These are phyloP conservation scores for Zaprionus ornatus DNA, from an alignment of 1,140 invertebrate genomes.

Conservation along the genomic window DNA sequence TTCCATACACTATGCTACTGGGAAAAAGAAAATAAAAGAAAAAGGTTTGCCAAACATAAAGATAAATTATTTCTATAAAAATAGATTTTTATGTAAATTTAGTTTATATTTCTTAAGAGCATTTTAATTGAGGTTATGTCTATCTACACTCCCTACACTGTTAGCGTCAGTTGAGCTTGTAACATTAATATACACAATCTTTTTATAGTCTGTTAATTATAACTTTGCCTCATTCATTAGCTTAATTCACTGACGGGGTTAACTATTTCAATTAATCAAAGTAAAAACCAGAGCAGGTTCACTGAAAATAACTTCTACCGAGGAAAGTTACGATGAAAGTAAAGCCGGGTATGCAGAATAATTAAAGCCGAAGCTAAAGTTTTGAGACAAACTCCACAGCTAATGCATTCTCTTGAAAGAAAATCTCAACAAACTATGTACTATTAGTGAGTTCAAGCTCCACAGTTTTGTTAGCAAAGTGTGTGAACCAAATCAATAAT, in stretches of 20 bases:
- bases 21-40: background rate
- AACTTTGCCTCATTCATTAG: background rate
- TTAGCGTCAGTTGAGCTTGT: background rate
- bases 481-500: no score
- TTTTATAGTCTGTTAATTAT: background rate
- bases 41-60: background rate
- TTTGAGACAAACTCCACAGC: background rate
- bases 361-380: background rate
- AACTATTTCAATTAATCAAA: background rate
- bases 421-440: no score
- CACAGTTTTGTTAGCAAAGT: no score
- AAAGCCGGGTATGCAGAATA: background rate
- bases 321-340: background rate
- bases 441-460: no score
- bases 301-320: conserved; percentile 10
- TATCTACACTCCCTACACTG: background rate
- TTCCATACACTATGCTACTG: background rate
- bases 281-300: background rate
- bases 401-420: background rate
- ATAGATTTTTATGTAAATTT: background rate
- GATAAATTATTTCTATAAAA: background rate
- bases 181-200: background rate
- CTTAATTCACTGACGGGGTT: background rate
- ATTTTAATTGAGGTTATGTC: no score
- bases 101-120: no score